Conservation (phyloP, 2,888 invertebrate genomes). For the Listrodromus nycthemerus region DNA sequence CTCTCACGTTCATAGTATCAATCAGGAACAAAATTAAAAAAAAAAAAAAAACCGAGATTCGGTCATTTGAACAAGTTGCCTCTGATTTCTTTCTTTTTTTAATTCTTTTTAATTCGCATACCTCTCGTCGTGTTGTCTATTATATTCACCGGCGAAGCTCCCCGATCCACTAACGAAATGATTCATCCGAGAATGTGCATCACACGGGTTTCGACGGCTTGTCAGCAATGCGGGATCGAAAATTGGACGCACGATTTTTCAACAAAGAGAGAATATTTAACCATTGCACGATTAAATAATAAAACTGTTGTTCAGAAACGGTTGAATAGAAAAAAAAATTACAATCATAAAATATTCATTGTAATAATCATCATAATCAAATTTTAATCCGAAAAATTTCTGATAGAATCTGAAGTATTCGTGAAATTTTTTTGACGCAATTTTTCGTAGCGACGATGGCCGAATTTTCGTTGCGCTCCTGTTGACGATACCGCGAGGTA, state of each 20-base stretch:
- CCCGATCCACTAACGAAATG: not conserved
- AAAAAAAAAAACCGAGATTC: constrained; percentile 1
- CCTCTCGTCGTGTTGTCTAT: constrained; percentile 9
- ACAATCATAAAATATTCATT: too few relatives aligned
- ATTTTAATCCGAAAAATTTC: too few relatives aligned
- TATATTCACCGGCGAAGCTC: constrained; percentile 29
- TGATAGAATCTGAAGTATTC: too few relatives aligned
- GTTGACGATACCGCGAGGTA: not conserved
- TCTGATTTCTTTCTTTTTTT: constrained; percentile 22
- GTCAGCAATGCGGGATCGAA: too few relatives aligned
- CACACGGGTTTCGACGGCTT: not conserved
- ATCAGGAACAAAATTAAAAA: constrained; percentile 8
- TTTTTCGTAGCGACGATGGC: not conserved
- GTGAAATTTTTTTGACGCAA: too few relatives aligned
- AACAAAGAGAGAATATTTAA: too few relatives aligned
- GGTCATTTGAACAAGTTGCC: constrained; percentile 13
- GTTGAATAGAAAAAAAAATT: too few relatives aligned
- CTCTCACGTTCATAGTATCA: constrained; percentile 32
- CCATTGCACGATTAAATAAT: too few relatives aligned
- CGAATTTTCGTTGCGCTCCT: not conserved
- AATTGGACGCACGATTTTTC: not conserved
- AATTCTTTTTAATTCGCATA: constrained; percentile 5
- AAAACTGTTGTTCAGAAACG: too few relatives aligned
- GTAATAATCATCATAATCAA: too few relatives aligned
- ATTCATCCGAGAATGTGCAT: not conserved